Percentiles rank a stretch among this genome's conserved stretches.
These are phyloP conservation scores for Drosophila quinaria DNA, from an alignment of 2,888 invertebrate genomes.

Conservation along the genomic window DNA sequence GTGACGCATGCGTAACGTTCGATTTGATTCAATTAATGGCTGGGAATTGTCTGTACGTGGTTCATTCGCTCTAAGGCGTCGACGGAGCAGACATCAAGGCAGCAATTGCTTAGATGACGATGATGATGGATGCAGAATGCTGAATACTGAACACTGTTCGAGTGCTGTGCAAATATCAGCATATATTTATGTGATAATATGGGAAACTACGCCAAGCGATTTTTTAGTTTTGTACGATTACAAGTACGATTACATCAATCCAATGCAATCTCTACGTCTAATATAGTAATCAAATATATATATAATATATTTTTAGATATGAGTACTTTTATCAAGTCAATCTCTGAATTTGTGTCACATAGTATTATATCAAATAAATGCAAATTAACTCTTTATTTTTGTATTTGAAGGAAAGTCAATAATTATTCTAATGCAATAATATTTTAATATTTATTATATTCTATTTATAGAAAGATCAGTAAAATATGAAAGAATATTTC, in stretches of 20 bases:
- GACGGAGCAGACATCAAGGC: slow-evolving; percentile 29
- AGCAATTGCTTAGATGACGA: slow-evolving; percentile 19
- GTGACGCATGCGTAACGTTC: slow-evolving; percentile 82
- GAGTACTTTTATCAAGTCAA: too few relatives aligned
- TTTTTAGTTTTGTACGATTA: slow-evolving; percentile 11
- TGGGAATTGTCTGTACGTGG: slow-evolving; percentile 75
- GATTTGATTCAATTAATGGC: slow-evolving; percentile 82
- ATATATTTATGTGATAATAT: slow-evolving; percentile 6
- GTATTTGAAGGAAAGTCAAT: too few relatives aligned
- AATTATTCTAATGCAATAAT: too few relatives aligned
- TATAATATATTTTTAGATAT: too few relatives aligned
- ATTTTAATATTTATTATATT: too few relatives aligned
- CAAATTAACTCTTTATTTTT: too few relatives aligned
- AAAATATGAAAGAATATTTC: too few relatives aligned
- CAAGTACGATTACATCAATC: neutral
- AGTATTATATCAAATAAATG: too few relatives aligned
- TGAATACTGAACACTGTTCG: slow-evolving; percentile 24
- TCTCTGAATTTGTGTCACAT: too few relatives aligned
- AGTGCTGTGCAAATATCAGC: slow-evolving; percentile 49
- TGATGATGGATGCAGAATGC: slow-evolving; percentile 16
- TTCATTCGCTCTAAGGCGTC: slow-evolving; percentile 20
- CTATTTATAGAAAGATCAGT: too few relatives aligned
- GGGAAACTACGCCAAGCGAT: slow-evolving; percentile 3
- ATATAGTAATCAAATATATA: too few relatives aligned
- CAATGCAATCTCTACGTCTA: neutral